These are phyloP conservation scores for Temnopleurus reevesii DNA, from an alignment of 53 echinoderm and acorn worm species.

Conservation along the genomic window DNA sequence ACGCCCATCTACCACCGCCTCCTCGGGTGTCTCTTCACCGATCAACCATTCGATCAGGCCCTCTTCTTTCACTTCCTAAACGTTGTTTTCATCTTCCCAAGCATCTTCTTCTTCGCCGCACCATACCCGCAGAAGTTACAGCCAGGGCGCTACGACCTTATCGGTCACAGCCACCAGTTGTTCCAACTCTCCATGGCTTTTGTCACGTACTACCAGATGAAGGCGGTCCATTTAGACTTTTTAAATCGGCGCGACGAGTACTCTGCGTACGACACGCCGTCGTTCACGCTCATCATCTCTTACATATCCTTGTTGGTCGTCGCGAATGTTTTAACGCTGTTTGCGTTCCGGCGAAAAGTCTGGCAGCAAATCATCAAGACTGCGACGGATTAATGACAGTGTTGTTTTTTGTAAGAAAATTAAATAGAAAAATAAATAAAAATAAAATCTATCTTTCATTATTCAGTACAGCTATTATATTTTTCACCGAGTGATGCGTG, in stretches of 20 bases:
- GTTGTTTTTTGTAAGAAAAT: slow-evolving; percentile 9
- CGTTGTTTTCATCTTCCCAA: slow-evolving; percentile 65
- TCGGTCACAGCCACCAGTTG: slow-evolving; percentile 90
- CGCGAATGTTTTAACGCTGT: slow-evolving; percentile 58
- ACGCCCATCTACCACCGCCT: slow-evolving; percentile 76
- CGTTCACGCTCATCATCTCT: slow-evolving; percentile 46
- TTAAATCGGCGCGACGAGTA: slow-evolving; percentile 65
- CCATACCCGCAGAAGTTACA: slow-evolving; percentile 83
- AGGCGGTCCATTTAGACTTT: slow-evolving; percentile 77
- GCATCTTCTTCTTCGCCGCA: slow-evolving; percentile 87
- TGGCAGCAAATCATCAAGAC: slow-evolving; percentile 60
- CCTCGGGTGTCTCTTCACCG: slow-evolving; percentile 51
- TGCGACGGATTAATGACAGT: slow-evolving; percentile 32
- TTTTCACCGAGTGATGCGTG: slow-evolving; percentile 7
- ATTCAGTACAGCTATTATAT: slow-evolving; percentile 33
- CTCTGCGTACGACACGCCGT: slow-evolving; percentile 55
- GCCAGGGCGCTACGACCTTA: slow-evolving; percentile 86
- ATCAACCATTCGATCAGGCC: slow-evolving; percentile 51
- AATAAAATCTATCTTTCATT: not conserved
- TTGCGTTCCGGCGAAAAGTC: slow-evolving; percentile 63
- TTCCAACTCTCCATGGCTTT: slow-evolving; percentile 87
- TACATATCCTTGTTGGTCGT: slow-evolving; percentile 66
- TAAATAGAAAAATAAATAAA: not conserved
- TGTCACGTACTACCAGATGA: slow-evolving; percentile 76
- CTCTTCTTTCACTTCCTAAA: slow-evolving; percentile 75